These are phyloP conservation scores for Crotalus tigris DNA, from an alignment of 2,113 vertebrate species.

Conservation along the genomic window DNA sequence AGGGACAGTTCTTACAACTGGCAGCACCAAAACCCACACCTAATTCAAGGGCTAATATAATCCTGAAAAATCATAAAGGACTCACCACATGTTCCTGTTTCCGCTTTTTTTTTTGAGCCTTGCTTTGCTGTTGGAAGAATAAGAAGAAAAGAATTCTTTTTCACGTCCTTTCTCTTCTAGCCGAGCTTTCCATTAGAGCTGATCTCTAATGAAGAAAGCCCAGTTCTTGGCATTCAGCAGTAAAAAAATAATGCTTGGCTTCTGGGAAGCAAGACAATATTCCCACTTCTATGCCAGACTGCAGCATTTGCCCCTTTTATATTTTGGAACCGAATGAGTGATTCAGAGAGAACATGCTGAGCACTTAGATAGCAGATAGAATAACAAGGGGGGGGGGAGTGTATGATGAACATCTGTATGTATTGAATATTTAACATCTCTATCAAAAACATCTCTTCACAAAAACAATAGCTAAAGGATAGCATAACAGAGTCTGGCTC, in stretches of 20 bases:
- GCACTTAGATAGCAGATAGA: not conserved
- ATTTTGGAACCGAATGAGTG: not conserved
- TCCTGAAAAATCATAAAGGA: slow-evolving; percentile 20
- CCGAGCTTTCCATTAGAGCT: not conserved
- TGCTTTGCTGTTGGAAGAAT: slow-evolving; percentile 73
- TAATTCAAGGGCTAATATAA: no score
- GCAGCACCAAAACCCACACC: not conserved
- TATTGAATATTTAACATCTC: not conserved
- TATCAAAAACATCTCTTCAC: not conserved
- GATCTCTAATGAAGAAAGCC: not conserved
- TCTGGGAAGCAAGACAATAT: not conserved
- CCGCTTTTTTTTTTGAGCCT: slow-evolving; percentile 90
- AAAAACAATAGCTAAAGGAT: not conserved
- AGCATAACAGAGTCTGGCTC: not conserved
- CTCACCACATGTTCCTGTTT: slow-evolving; percentile 91
- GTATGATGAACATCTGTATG: not conserved
- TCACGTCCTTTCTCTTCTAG: not conserved
- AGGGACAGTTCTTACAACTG: not conserved
- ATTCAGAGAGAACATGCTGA: not conserved
- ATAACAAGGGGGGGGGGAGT: not conserved
- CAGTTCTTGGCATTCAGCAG: not conserved
- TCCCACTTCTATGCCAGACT: not conserved
- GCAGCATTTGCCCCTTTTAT: not conserved
- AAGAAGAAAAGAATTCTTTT: slow-evolving; percentile 17
- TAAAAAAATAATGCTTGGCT: not conserved